Percentiles rank a stretch among this genome's conserved stretches.
phyloP scores from a whole-genome alignment of 2,113 vertebrate genomes.

The Epinephelus cyanopodus region DNA sequence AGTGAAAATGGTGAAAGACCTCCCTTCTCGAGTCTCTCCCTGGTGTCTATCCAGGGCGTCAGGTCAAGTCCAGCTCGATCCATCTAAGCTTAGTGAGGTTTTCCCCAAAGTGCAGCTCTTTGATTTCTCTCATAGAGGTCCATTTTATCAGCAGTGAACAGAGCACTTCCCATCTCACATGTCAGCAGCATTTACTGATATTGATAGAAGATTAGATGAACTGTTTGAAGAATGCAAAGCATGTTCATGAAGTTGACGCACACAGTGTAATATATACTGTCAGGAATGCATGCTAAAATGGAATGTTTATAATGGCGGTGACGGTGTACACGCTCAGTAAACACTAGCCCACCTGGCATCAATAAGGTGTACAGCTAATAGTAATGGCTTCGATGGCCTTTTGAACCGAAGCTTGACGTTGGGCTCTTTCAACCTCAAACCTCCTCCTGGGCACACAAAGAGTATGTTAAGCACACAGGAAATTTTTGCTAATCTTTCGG shows the following conservation, averaged over 20 bases:
- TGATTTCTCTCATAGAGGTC: constrained; percentile 16
- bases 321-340: not conserved
- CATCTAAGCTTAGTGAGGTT: constrained; percentile 34
- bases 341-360: constrained; percentile 56
- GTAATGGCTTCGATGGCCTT: constrained; percentile 54
- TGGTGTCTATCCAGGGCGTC: constrained; percentile 50
- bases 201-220: not conserved
- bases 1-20: constrained; percentile 20
- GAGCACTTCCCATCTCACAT: constrained; percentile 5
- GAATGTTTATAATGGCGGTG: constrained; percentile 30
- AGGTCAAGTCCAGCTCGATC: constrained; percentile 55
- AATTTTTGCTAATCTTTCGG: constrained; percentile 16
- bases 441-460: constrained; percentile 10
- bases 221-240: constrained; percentile 25
- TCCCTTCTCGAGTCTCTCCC: constrained; percentile 24
- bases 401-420: constrained; percentile 55
- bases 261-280: constrained; percentile 15
- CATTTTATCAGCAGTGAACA: constrained; percentile 13
- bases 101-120: constrained; percentile 40
- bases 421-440: constrained; percentile 3
- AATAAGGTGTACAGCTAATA: constrained; percentile 47
- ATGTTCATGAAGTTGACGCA: constrained; percentile 3
- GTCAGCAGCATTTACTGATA: not conserved
- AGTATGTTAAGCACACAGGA: constrained; percentile 24
- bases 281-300: constrained; percentile 33